Evolutionary conservation across 1,140 invertebrate species (phyloP), one percentile per base, ranked within the genome.

Genomic region (Drosophila arawakana): DNA sequence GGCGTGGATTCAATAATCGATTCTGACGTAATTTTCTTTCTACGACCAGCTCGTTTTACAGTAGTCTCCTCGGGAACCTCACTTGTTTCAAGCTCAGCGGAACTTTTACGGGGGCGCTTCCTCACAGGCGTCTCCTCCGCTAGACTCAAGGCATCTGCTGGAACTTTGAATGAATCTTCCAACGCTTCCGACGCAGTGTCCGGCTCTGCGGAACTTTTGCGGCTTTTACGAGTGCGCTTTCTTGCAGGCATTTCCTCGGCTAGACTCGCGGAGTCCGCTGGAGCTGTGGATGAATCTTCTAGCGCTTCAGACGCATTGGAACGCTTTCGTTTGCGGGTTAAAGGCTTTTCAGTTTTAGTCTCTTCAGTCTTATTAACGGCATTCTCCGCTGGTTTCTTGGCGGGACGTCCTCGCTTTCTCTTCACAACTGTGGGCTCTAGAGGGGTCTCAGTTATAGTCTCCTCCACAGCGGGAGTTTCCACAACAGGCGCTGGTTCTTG

Each of bases 391-490:
- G 9, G 10, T 18, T 21, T 25, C 43, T 55, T 62, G 2, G 7
- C 15, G 3, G 49, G 21, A 21, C 74, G 67, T 13, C 77, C 63
- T 18, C 73, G 73, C 34, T 49, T 79, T 34, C 55, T 76, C 25
- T 50, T 66, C 2, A 11, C 25, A 4, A 4, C 5, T 13, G 5
- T 4, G 11, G 7, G 25, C 25, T 50, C 13, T 0, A 0, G 15
- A 6, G 9, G 7, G 1, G 13, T 0, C 2, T 9, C 4, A 9
- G 41, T 1, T 9, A 9, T 39, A 10, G 11, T 6, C 7, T 6
- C 13, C 5, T 43, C 41, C n/a, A 6, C 5, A 43, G n/a, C 41
- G 2, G 41, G 1, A 6, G 41, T 43, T 13, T 43, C 10, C 10
- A 9, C 37, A 8, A 39, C 37, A 9, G 7, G 7, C 37, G 25